Conservation (phyloP, 2,113 vertebrate species). For the Melanerpes formicivorus region DNA sequence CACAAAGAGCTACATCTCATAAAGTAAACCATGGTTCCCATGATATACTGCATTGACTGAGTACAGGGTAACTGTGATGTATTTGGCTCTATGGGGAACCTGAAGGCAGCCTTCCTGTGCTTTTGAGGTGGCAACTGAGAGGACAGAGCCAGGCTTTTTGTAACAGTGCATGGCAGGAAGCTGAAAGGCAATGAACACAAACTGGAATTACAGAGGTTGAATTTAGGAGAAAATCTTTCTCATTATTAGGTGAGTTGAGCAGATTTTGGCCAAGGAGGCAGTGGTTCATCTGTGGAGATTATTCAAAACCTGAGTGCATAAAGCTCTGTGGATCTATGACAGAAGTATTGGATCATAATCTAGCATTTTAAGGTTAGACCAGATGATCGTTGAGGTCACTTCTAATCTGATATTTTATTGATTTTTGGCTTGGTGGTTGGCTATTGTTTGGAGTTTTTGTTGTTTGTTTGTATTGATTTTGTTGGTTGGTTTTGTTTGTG, state of each 20-base stretch:
- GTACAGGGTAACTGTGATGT: not conserved
- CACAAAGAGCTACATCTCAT: not conserved
- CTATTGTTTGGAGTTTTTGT: too few species aligned
- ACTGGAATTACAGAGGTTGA: not conserved
- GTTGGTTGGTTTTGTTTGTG: too few species aligned
- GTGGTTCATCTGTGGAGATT: not conserved
- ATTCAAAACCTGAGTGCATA: not conserved
- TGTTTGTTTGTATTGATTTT: too few species aligned
- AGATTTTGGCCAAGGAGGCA: not conserved
- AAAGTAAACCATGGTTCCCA: not conserved
- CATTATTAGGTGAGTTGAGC: not conserved
- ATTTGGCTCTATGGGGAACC: not conserved
- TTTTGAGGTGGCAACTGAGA: not conserved
- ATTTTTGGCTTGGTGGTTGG: too few species aligned
- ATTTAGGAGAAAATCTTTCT: not conserved
- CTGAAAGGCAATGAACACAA: not conserved
- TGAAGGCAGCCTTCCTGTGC: not conserved
- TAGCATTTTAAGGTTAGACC: not conserved
- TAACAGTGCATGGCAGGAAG: not conserved
- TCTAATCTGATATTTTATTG: too few species aligned
- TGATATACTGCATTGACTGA: accelerated
- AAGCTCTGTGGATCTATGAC: not conserved
- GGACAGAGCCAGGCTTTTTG: not conserved
- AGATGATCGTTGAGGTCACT: too few species aligned
- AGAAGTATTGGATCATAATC: not conserved